Base-by-base conservation (phyloP, 2,888 invertebrate genomes). In the Amblyjoppa fuscipennis region DNA sequence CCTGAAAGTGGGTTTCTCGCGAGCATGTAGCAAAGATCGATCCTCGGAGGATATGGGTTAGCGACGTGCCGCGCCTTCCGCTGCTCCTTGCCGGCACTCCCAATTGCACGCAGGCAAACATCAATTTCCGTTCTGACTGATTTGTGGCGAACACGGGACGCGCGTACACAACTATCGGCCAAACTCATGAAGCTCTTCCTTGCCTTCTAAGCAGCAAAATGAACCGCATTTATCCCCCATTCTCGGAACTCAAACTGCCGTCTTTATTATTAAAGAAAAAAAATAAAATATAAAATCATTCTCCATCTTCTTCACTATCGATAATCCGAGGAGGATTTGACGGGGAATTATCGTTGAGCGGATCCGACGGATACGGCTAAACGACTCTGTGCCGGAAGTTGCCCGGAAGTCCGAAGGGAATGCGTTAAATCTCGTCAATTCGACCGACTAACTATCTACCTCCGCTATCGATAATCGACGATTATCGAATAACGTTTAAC, bases 91-190 rank as follows among this genome's bases (percentile, higher is more conserved):
- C 71, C 28, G 85, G 80, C 85, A 70, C 85, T 85, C 83, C 85
- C 85, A 83, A 80, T 83, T 81, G 80, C 85, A 85, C 83, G 85
- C 85, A 77, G 80, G 80, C 80, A 85, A 85, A 85, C 82, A 83
- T 85, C 74, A 80, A 83, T 83, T 85, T 85, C 85, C 80, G 61
- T 77, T 73, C 53, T 69, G 73, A 83, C 85, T 80, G 80, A 83
- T 85, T 83, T 85, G 82, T 80, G 82, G 76, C 76, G 56, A 61
- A 64, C 49, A 75, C 16, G 49, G 31, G 13, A 38, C 31, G 11
- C 41, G 59, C 53, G 25, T 51, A 71, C 31, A 64, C 61, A 34
- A 45, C 34, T 11, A 38, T 7, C 31, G 31, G 59, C 28, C 59
- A 25, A 34, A 31, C 16, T 28, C 34, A 76, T 11, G 49, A 64